Conservation (phyloP, 2,888 invertebrate species). For the Rugalucina vietnamica region DNA sequence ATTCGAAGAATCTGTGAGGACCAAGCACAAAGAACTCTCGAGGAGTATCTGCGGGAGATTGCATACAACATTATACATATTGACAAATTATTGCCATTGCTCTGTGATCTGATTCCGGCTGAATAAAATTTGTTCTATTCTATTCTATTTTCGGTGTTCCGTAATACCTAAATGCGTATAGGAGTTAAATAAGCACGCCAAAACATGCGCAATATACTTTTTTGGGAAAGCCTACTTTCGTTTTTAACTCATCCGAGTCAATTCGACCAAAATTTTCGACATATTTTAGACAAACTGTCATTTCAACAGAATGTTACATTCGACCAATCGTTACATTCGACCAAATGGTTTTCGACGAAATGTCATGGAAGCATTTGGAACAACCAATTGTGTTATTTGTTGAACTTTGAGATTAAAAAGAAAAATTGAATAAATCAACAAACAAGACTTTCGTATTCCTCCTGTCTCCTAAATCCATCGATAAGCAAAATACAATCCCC, state of each 20-base stretch:
- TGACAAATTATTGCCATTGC: neutral
- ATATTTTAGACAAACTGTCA: neutral
- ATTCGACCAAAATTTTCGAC: neutral
- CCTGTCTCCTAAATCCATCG: no score
- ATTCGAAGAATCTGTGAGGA: neutral
- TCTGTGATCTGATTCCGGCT: neutral
- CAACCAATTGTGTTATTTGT: no score
- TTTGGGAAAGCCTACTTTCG: neutral
- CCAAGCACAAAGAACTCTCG: neutral
- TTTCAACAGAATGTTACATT: no score
- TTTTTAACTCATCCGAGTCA: neutral
- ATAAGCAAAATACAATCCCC: no score
- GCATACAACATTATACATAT: neutral
- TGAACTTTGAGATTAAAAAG: no score
- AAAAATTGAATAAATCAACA: no score
- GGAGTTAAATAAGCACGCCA: neutral
- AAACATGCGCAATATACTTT: neutral
- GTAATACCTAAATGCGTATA: neutral
- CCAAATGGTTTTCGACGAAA: no score
- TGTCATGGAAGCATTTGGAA: no score
- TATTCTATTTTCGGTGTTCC: neutral
- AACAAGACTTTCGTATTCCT: no score
- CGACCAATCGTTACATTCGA: no score
- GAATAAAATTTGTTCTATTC: neutral
- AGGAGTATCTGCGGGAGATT: neutral